Base-by-base conservation (phyloP, 1,140 invertebrate genomes). In the Lepidurus couesii region DNA sequence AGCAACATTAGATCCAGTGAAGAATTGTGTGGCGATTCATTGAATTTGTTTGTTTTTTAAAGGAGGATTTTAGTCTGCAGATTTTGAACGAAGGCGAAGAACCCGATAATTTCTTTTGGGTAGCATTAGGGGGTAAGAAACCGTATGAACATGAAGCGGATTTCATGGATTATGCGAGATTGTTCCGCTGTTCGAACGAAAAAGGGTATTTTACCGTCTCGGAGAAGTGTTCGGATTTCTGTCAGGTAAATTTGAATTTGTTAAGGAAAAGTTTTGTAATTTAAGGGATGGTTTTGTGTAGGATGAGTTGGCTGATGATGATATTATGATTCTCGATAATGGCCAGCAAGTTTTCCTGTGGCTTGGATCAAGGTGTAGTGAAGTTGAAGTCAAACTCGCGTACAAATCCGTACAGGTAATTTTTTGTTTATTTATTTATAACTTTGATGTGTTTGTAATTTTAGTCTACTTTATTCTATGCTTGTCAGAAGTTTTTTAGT, bases 161-260 rank as follows among this genome's bases (percentile, higher is more conserved):
- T 76, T 99, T 93, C 83, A 98, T 99, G 92, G 90, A 95, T 82
- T 94, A 93, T 84, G 96, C 95, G 3, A 88, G 98, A 80, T 87
- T 99, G 9, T 99, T 99, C 86, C 90, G 98, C 42, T 99, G 98
- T 86, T 99, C 97, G 9, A 99, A 99, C 86, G 98, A 99, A 83
- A 98, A 98, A 85, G 98, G 98, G 34, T 99, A 98, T 85, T 99
- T 99, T 84, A 95, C 95, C 7, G 96, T 99, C 8, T 98, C 97
- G 34, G 98, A 99, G 86, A 99, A 99, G 84, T 99, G 98, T 87
- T 95, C 96, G 1, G 98, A 99, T 87, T 99, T 99, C 87, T 99
- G 98, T 87, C 98, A 99, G 89, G 94, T 95, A 87, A 83, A 42
- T 42, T 42, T 43, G 24, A 42, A 76, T 76, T 13, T 43, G 0